Percentiles rank a stretch among this genome's conserved stretches.
These are phyloP conservation scores for Copidosoma aretas DNA, from an alignment of 2,888 invertebrate species.

Conservation along the genomic window DNA sequence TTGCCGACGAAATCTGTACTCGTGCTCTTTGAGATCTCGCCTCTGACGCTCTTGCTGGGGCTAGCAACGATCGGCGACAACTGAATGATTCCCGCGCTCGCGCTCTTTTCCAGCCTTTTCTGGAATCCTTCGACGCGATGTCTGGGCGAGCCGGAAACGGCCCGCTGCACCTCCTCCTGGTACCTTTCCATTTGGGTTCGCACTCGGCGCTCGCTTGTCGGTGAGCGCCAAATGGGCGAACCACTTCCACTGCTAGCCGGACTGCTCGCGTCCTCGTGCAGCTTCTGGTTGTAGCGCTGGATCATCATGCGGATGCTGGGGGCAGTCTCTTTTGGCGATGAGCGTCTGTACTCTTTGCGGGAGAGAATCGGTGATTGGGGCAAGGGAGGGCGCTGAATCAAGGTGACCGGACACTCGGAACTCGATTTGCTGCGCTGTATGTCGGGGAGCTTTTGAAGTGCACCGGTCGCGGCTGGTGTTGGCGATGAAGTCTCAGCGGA, in stretches of 20 bases:
- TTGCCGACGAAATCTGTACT: not conserved
- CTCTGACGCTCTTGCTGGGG: slow-evolving; percentile 32
- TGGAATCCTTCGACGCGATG: slow-evolving; percentile 65
- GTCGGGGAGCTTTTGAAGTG: slow-evolving; percentile 7
- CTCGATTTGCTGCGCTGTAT: slow-evolving; percentile 42
- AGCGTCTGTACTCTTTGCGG: slow-evolving; percentile 63
- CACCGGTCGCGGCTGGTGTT: not conserved
- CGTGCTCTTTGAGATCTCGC: slow-evolving; percentile 17
- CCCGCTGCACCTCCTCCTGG: slow-evolving; percentile 62
- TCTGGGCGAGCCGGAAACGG: slow-evolving; percentile 40
- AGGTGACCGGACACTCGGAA: slow-evolving; percentile 40
- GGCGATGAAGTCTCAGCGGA: not conserved
- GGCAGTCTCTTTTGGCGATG: slow-evolving; percentile 70
- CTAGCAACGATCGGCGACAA: slow-evolving; percentile 42
- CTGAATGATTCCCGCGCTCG: slow-evolving; percentile 66
- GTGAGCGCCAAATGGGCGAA: slow-evolving; percentile 73
- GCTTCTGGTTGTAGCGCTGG: slow-evolving; percentile 69
- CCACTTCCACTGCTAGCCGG: slow-evolving; percentile 67
- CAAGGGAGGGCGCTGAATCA: slow-evolving; percentile 65
- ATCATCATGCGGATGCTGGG: slow-evolving; percentile 77
- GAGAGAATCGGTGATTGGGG: slow-evolving; percentile 66
- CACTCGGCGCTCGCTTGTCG: slow-evolving; percentile 68
- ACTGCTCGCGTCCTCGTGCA: slow-evolving; percentile 38
- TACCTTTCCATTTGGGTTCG: slow-evolving; percentile 65
- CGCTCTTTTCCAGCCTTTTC: slow-evolving; percentile 69